Conservation (phyloP, 2,888 invertebrate species). For the Tachina grossa region DNA sequence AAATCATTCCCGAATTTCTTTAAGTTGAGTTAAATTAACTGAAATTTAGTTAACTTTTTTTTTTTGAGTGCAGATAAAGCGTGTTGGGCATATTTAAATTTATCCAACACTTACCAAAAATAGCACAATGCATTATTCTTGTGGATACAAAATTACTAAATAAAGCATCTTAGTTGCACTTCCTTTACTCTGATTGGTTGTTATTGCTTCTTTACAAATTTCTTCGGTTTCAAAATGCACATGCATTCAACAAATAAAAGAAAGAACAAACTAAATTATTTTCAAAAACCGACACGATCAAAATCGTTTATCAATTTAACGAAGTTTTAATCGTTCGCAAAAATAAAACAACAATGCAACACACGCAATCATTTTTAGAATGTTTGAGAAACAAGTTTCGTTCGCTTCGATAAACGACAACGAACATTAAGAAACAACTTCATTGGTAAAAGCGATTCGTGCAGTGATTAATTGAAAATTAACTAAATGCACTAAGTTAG, state of each 20-base stretch:
- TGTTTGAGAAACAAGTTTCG: constrained; percentile 41
- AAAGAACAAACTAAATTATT: constrained; percentile 34
- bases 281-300: constrained; percentile 30
- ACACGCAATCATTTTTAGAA: constrained; percentile 23
- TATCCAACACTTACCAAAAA: too few species aligned
- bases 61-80: too few species aligned
- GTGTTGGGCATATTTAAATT: too few species aligned
- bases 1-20: too few species aligned
- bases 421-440: constrained; percentile 21
- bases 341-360: constrained; percentile 4
- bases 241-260: constrained; percentile 15
- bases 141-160: too few species aligned
- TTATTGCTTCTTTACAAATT: not conserved
- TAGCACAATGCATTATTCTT: too few species aligned
- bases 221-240: constrained; percentile 41
- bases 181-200: constrained; percentile 40
- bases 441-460: constrained; percentile 35
- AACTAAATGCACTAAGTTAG: constrained; percentile 30
- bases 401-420: not conserved
- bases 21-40: too few species aligned
- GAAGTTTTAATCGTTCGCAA: constrained; percentile 35
- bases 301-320: constrained; percentile 27
- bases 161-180: not conserved
- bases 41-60: too few species aligned
- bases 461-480: constrained; percentile 48